Conservation (phyloP, 2,797 vertebrate genomes). For the Pogoniulus pusillus region DNA sequence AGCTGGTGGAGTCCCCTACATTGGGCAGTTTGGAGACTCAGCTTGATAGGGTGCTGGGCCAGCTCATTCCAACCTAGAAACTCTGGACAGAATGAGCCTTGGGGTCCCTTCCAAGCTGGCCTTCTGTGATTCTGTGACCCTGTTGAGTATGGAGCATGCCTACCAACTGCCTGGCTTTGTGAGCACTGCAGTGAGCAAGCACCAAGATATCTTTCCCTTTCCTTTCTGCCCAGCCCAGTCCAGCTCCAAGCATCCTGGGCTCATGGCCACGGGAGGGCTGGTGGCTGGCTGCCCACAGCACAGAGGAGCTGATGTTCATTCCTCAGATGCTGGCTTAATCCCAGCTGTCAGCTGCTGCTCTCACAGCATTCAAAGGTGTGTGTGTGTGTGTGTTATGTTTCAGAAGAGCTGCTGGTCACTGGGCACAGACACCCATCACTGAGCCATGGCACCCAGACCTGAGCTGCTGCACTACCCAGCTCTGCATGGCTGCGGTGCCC, state of each 20-base stretch:
- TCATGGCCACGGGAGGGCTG: fast-evolving
- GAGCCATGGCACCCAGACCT: neutral
- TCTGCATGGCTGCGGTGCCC: fast-evolving
- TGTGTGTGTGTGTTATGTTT: neutral
- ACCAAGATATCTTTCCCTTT: neutral
- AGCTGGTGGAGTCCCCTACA: too few relatives aligned
- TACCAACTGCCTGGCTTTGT: neutral
- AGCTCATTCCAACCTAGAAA: too few relatives aligned
- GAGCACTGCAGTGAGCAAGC: neutral
- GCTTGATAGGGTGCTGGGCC: too few relatives aligned
- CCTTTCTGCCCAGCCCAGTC: neutral
- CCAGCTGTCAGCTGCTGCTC: neutral
- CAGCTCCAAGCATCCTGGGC: fast-evolving
- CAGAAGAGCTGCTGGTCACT: neutral
- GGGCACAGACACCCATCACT: fast-evolving
- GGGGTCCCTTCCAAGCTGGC: too few relatives aligned
- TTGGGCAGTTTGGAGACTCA: too few relatives aligned
- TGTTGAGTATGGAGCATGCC: neutral
- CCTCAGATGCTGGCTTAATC: neutral
- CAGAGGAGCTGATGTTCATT: neutral
- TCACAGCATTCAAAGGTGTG: neutral
- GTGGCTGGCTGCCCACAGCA: neutral
- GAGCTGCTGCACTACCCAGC: neutral
- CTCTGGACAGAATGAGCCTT: too few relatives aligned
- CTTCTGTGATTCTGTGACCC: too few relatives aligned